phyloP scores from a whole-genome alignment of 2,797 vertebrate genomes.

The Siniperca scherzeri region DNA sequence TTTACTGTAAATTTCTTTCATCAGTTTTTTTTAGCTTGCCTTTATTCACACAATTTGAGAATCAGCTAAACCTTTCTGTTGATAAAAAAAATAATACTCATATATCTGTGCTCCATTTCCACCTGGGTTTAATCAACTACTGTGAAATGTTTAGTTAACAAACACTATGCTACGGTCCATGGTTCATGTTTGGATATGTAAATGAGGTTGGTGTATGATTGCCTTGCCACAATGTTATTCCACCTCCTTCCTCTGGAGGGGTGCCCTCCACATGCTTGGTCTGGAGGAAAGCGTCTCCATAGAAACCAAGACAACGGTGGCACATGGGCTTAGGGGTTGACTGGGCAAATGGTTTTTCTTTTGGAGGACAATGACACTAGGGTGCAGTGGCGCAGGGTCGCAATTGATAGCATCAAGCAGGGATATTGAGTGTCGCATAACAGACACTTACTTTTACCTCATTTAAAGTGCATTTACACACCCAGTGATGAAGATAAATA shows the following conservation, averaged over 20 bases:
- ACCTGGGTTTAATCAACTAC: slow-evolving; percentile 53
- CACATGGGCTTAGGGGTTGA: slow-evolving; percentile 83
- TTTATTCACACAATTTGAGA: slow-evolving; percentile 1
- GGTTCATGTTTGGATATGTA: slow-evolving; percentile 82
- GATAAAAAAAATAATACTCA: neutral
- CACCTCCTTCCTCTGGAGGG: slow-evolving; percentile 78
- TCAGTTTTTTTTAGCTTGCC: neutral
- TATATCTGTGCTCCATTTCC: slow-evolving; percentile 18
- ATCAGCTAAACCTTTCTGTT: neutral
- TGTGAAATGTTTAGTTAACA: slow-evolving; percentile 74
- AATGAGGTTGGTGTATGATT: slow-evolving; percentile 80
- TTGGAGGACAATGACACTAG: slow-evolving; percentile 67
- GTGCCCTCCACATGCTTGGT: slow-evolving; percentile 82
- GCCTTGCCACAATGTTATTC: slow-evolving; percentile 78
- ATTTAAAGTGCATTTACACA: slow-evolving; percentile 62
- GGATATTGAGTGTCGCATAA: slow-evolving; percentile 61
- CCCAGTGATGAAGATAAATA: slow-evolving; percentile 44
- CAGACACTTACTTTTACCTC: slow-evolving; percentile 50
- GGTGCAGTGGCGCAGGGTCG: slow-evolving; percentile 59
- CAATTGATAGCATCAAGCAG: slow-evolving; percentile 59
- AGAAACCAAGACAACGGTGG: slow-evolving; percentile 87
- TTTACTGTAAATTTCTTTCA: neutral
- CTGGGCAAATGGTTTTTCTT: slow-evolving; percentile 70
- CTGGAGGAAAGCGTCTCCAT: slow-evolving; percentile 85
- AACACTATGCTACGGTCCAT: slow-evolving; percentile 72